Evolutionary conservation across 2,113 vertebrate species (phyloP), one percentile per base, ranked within the genome.

Genomic region (Paracyprichromis sp.): DNA sequence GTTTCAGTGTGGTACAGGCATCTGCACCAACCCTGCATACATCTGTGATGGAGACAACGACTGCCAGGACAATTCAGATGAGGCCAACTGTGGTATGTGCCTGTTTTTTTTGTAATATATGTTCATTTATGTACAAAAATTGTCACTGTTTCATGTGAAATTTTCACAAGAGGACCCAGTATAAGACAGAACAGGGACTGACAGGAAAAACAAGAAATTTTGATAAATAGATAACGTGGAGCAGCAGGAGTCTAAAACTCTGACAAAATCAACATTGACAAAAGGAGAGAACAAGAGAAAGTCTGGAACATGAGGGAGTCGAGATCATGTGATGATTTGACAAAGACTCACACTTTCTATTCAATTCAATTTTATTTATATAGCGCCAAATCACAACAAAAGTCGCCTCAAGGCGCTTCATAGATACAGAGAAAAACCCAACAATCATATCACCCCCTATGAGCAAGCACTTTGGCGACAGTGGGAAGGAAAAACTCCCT

Each of bases 41-140:
- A 99, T 99, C 96, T 99, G 98, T 4, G 98, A 99, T 0, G 98
- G 98, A 3, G 98, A 99, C 96, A 99, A 99, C 0, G 98, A 99
- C 96, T 99, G 98, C 92, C 98, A 99, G 94, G 98, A 99, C 96
- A 98, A 97, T 92, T 99, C 98, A 0, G 98, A 99, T 0, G 98
- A 99, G 87, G 97, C 98, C 94, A 99, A 99, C 94, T 99, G 98
- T 0, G 98, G 98, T 99, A 93, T 2, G 45, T 88, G 4, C 38
- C 12, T 54, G 2, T 52, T 34, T 66, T 66, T 52, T 3, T 43
- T 47, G 82, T 34, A 59, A 47, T 57, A 11, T 1, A 12, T 34
- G 5, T 4, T 76, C 21, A 31, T 53, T 26, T 69, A 80, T 81
- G 24, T 19, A 16, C 54, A 66, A 0, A 38, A 24, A 9, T 73